Evolutionary conservation across 2,888 invertebrate genomes (phyloP), one percentile per base, ranked within the genome.

Genomic region (Amorpha juglandis): DNA sequence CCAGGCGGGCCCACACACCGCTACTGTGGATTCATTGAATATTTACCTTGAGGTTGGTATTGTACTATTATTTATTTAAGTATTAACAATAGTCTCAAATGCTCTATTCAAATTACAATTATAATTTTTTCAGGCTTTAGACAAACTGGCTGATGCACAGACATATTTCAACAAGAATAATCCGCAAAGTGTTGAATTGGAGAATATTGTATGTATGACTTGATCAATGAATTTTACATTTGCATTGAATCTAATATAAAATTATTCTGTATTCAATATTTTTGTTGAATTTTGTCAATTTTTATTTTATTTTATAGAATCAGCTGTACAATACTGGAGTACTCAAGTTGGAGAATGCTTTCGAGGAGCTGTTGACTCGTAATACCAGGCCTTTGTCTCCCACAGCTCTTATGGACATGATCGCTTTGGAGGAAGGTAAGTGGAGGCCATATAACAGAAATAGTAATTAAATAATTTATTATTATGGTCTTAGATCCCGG

Each of bases 161-260:
- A 96, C 96, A 63, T 99, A 98, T 87, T 99, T 99, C 88, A 96
- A 98, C 78, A 97, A 97, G 78, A 97, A 98, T 82, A 98, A 98
- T 85, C 97, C 98, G 0, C 97, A 98, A 79, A 98, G 98, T 86
- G 97, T 98, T 33, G 99, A 99, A 88, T 88, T 99, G 65, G 97
- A 98, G 82, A 98, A 98, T 91, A 97, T 99, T 74, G 98, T 98
- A 89, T 93, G 96, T 94, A 70, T 19, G n/a, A n/a, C n/a, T n/a
- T n/a, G n/a, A n/a, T n/a, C n/a, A n/a, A n/a, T n/a, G n/a, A n/a
- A n/a, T n/a, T n/a, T n/a, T n/a, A n/a, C n/a, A n/a, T n/a, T n/a
- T n/a, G n/a, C n/a, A n/a, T n/a, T n/a, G n/a, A n/a, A n/a, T n/a
- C n/a, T n/a, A n/a, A n/a, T n/a, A n/a, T n/a, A n/a, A 42, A 42